Percentiles rank a stretch among this genome's conserved stretches.
Conservation (phyloP, 2,888 invertebrate species). For the Yponomeuta cagnagella region DNA sequence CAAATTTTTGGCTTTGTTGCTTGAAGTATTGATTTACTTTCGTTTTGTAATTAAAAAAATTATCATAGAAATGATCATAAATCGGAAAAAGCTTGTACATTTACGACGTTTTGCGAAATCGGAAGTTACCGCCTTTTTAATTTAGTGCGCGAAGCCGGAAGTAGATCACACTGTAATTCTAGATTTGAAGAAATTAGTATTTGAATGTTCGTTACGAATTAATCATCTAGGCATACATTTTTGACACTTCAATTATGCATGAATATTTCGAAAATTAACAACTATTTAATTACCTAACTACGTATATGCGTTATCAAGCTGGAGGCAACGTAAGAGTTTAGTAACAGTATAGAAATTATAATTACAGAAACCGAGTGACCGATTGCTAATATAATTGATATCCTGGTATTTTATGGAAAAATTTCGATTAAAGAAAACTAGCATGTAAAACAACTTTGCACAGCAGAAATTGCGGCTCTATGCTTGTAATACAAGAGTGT, state of each 20-base stretch:
- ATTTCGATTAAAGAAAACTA: too few relatives aligned
- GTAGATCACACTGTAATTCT: not conserved
- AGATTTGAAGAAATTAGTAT: not conserved
- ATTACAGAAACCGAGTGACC: too few relatives aligned
- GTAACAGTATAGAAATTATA: too few relatives aligned
- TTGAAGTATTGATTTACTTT: not conserved
- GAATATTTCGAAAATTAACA: too few relatives aligned
- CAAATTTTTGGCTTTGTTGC: not conserved
- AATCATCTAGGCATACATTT: constrained; percentile 24
- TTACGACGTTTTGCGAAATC: not conserved
- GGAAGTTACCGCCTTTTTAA: not conserved
- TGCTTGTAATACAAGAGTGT: too few relatives aligned
- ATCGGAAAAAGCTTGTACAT: not conserved
- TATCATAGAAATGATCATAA: not conserved
- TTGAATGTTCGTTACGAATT: not conserved
- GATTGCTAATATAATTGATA: too few relatives aligned
- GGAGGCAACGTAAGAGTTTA: too few relatives aligned
- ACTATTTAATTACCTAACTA: not conserved
- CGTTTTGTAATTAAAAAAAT: not conserved
- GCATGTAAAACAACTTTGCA: too few relatives aligned
- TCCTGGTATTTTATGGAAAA: too few relatives aligned
- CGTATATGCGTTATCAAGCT: too few relatives aligned
- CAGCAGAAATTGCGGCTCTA: too few relatives aligned
- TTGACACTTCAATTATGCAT: not conserved
- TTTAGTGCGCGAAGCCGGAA: not conserved